Percentiles rank a stretch among this genome's conserved stretches.
These are phyloP conservation scores for Streblospio benedicti DNA, from an alignment of 1,140 invertebrate species.

Conservation along the genomic window DNA sequence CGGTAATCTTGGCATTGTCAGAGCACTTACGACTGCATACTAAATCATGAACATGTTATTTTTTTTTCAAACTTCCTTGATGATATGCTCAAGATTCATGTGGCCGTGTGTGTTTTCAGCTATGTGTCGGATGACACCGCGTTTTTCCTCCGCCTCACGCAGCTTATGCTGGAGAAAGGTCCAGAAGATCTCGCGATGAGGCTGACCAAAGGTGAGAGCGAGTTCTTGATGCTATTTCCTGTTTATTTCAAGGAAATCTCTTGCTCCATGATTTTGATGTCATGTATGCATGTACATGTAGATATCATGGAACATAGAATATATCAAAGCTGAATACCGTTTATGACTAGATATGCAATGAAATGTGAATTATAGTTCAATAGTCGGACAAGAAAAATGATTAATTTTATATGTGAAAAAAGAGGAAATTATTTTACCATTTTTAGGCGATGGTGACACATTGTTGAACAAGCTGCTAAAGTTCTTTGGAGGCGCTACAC, in stretches of 20 bases:
- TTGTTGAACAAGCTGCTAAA: constrained; percentile 18
- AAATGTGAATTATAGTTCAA: too few relatives aligned
- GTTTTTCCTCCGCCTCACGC: constrained; percentile 7
- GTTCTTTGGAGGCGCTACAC: constrained; percentile 16
- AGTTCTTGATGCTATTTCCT: background rate
- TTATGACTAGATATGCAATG: too few relatives aligned
- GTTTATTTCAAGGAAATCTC: background rate
- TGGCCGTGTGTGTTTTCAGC: too few relatives aligned
- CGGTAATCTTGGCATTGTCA: too few relatives aligned
- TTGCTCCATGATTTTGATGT: background rate
- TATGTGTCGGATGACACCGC: constrained; percentile 16
- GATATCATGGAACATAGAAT: too few relatives aligned
- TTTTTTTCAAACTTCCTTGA: too few relatives aligned
- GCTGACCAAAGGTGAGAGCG: constrained; percentile 6
- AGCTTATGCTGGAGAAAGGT: constrained; percentile 19
- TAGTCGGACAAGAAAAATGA: too few relatives aligned
- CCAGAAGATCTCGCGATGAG: constrained; percentile 13
- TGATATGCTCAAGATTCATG: too few relatives aligned
- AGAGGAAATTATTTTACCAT: background rate
- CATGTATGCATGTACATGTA: too few relatives aligned
- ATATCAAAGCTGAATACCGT: too few relatives aligned
- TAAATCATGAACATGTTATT: too few relatives aligned
- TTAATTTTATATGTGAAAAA: background rate
- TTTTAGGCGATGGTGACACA: constrained; percentile 13
- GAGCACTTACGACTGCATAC: too few relatives aligned